These are phyloP conservation scores for Boulengeromyrus knoepffleri DNA, from an alignment of 2,113 vertebrate genomes.

Conservation along the genomic window DNA sequence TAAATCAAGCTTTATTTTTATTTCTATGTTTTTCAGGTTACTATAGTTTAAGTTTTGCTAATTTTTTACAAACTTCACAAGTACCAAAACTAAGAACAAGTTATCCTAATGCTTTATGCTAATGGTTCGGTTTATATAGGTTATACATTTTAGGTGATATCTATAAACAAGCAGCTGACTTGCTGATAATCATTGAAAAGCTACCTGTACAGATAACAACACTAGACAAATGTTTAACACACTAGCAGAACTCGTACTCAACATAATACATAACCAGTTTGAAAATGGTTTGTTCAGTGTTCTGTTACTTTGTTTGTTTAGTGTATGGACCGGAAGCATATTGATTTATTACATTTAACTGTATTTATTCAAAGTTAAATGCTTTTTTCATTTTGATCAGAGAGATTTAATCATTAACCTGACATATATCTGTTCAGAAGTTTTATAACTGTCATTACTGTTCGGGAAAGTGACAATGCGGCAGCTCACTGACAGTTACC, in stretches of 20 bases:
- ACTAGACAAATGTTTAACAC: not conserved
- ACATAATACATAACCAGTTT: not conserved
- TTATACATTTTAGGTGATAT: not conserved
- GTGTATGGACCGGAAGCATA: not conserved
- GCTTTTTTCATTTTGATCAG: not conserved
- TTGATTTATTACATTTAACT: not conserved
- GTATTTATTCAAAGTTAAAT: not conserved
- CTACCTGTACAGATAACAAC: not conserved
- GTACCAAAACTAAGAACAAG: not conserved
- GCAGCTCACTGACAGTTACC: not conserved
- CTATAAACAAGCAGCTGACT: not conserved
- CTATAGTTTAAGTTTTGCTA: not conserved
- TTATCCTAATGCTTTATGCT: not conserved
- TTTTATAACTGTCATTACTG: not conserved
- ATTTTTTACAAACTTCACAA: not conserved
- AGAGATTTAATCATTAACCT: constrained; percentile 2
- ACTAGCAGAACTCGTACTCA: not conserved
- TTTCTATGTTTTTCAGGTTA: not conserved
- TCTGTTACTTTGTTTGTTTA: not conserved
- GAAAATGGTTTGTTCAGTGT: not conserved
- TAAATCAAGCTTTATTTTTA: not conserved
- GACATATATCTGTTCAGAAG: not conserved
- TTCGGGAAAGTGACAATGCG: not conserved
- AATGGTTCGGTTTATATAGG: not conserved
- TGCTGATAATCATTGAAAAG: not conserved